These are phyloP conservation scores for Xiphorhynchus elegans DNA, from an alignment of 2,113 vertebrate species.

Conservation along the genomic window DNA sequence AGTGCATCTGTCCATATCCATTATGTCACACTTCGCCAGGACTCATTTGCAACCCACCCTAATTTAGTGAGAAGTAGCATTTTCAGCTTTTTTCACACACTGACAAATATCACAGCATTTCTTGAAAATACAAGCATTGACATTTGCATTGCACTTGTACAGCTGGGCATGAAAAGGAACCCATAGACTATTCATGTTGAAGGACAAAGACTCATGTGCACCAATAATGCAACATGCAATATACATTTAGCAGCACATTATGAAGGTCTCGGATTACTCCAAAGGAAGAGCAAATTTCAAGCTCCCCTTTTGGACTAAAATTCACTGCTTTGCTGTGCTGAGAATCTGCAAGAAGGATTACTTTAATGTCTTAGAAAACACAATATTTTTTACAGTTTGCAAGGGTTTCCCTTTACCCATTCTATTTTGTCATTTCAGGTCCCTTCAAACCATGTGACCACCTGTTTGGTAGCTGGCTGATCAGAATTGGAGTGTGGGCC, in stretches of 20 bases:
- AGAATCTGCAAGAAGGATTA: neutral
- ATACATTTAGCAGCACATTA: neutral
- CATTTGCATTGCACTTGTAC: neutral
- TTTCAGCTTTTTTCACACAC: neutral
- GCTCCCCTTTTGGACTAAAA: neutral
- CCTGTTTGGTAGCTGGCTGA: slow-evolving; percentile 91
- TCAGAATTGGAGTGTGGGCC: slow-evolving; percentile 90
- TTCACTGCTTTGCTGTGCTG: neutral
- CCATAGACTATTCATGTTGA: rapidly evolving
- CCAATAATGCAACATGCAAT: neutral
- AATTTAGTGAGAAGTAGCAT: neutral
- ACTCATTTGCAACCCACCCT: neutral
- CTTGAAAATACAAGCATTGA: neutral
- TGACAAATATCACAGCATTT: neutral
- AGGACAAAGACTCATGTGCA: neutral
- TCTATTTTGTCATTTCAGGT: slow-evolving; percentile 73
- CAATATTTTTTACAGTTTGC: neutral
- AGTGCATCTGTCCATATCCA: neutral
- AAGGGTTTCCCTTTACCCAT: neutral
- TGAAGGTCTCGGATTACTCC: neutral
- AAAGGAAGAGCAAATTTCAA: neutral
- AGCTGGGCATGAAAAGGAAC: neutral
- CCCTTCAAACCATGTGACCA: slow-evolving; percentile 91
- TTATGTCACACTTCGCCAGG: neutral
- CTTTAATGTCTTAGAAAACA: neutral